Evolutionary conservation across 2,113 vertebrate species (phyloP).

Genomic region (Malurus elegans): DNA sequence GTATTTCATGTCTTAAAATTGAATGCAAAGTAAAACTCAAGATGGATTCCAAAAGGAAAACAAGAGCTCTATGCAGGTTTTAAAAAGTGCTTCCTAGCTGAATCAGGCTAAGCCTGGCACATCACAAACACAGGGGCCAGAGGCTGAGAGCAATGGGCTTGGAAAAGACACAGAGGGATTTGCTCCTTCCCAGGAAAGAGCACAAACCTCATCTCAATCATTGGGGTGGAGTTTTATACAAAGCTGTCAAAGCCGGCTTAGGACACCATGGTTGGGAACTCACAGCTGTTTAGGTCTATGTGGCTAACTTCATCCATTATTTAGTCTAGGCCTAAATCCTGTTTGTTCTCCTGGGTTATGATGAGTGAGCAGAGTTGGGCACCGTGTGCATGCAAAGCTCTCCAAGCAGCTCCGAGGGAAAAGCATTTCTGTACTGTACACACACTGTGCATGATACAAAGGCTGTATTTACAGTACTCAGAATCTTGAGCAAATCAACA

Average conservation of each 20-base stretch:
- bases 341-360: background rate
- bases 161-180: background rate
- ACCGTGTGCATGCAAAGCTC: background rate
- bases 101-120: background rate
- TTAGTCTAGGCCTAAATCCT: background rate
- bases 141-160: background rate
- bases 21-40: background rate
- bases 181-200: background rate
- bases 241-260: background rate
- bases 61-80: background rate
- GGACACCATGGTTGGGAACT: background rate
- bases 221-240: background rate
- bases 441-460: background rate
- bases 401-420: background rate
- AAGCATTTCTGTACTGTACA: background rate
- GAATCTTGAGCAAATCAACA: background rate
- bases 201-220: background rate
- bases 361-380: background rate
- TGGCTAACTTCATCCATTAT: background rate
- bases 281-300: background rate
- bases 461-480: background rate
- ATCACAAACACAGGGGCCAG: background rate
- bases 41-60: background rate
- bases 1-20: constrained; percentile 24
- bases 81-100: background rate